Percentiles rank a stretch among this genome's conserved stretches.
Evolutionary conservation across 2,888 invertebrate species (phyloP).

Genomic region (Isotomurus palustris): DNA sequence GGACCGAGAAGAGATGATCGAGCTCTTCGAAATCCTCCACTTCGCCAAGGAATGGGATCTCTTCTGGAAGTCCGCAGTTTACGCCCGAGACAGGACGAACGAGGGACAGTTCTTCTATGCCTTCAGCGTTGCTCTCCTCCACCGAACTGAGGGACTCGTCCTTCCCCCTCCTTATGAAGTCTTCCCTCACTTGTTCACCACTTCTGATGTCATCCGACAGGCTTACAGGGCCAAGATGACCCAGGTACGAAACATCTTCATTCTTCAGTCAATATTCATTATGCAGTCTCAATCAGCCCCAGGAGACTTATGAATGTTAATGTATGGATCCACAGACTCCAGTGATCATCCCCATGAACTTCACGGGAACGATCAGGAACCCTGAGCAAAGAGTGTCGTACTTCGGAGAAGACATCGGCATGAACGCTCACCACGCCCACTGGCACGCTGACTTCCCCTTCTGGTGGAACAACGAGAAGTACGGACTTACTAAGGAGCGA

Average conservation of each 20-base stretch:
- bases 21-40: constrained; percentile 41
- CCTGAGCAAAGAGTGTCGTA: constrained; percentile 48
- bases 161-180: constrained; percentile 48
- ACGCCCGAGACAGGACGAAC: constrained; percentile 49
- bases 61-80: constrained; percentile 49
- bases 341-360: constrained; percentile 46
- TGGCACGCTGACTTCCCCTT: constrained; percentile 48
- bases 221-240: constrained; percentile 47
- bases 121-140: constrained; percentile 46
- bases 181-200: constrained; percentile 47
- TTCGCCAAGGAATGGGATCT: constrained; percentile 40
- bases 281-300: neutral
- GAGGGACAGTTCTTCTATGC: constrained; percentile 48
- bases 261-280: constrained; percentile 4
- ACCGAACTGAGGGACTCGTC: constrained; percentile 42
- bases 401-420: constrained; percentile 53
- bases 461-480: constrained; percentile 46
- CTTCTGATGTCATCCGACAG: constrained; percentile 46
- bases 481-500: constrained; percentile 45
- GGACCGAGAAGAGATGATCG: constrained; percentile 42
- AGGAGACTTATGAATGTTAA: neutral
- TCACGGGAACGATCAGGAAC: constrained; percentile 46
- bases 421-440: constrained; percentile 48
- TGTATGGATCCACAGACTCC: too few species aligned
- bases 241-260: constrained; percentile 7